These are phyloP conservation scores for Eurois occulta DNA, from an alignment of 2,888 invertebrate genomes.

Conservation along the genomic window DNA sequence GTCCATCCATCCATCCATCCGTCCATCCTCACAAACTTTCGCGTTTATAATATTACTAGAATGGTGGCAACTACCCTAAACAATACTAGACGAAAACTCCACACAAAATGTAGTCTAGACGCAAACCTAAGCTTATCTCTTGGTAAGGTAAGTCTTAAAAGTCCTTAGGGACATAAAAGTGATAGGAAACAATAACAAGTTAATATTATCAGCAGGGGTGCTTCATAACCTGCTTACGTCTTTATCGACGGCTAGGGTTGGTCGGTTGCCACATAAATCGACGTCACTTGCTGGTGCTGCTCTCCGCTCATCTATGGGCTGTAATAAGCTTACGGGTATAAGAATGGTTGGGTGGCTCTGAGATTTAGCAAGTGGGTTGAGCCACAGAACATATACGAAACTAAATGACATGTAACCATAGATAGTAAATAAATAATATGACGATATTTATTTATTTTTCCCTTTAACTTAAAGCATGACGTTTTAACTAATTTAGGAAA, in stretches of 20 bases:
- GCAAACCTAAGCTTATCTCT: background rate
- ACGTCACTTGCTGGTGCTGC: conserved; percentile 58
- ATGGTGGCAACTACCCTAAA: background rate
- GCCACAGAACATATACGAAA: background rate
- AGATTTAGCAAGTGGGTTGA: conserved; percentile 10
- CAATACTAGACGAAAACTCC: background rate
- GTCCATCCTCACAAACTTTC: too few species aligned
- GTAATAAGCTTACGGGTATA: conserved; percentile 39
- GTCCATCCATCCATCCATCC: too few species aligned
- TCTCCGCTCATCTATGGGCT: conserved; percentile 48
- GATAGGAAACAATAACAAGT: conserved; percentile 78
- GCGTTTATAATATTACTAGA: too few species aligned
- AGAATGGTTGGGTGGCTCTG: conserved; percentile 15
- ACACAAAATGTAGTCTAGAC: background rate
- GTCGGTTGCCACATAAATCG: conserved; percentile 65
- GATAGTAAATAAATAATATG: background rate
- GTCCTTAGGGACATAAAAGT: conserved; percentile 66
- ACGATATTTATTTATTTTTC: background rate
- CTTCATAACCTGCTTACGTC: conserved; percentile 80
- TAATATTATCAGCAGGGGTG: conserved; percentile 78
- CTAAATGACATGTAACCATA: too few species aligned
- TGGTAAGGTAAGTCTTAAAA: conserved; percentile 22
- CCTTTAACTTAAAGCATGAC: background rate
- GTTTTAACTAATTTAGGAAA: background rate
- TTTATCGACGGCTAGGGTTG: conserved; percentile 73